phyloP scores from a whole-genome alignment of 2,888 invertebrate genomes.

The Eurois occulta region DNA sequence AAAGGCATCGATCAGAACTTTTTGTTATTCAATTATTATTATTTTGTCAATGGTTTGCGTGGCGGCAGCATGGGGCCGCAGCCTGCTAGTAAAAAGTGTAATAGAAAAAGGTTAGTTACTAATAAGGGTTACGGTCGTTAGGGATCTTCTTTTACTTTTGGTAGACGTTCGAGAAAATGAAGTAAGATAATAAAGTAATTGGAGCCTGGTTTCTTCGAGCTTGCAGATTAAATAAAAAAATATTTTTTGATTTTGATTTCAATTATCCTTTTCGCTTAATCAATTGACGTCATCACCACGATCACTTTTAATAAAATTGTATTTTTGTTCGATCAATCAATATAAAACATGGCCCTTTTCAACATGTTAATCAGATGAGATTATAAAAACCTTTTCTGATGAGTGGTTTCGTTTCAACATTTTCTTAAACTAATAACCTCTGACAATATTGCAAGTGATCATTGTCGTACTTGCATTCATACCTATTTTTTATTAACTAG shows the following conservation, averaged over 20 bases:
- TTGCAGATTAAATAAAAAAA: neutral
- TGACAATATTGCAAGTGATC: neutral
- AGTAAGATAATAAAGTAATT: neutral
- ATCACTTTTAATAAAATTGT: neutral
- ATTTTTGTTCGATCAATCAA: neutral
- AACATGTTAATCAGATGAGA: neutral
- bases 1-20: slow-evolving; percentile 44
- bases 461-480: neutral
- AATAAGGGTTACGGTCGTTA: neutral
- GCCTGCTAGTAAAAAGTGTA: slow-evolving; percentile 32
- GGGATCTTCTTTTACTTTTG: slow-evolving; percentile 15
- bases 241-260: neutral
- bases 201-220: neutral
- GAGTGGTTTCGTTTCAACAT: neutral
- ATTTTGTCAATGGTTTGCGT: slow-evolving; percentile 40
- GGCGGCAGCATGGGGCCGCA: neutral
- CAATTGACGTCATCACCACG: neutral
- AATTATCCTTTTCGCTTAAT: neutral
- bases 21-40: slow-evolving; percentile 33
- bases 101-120: slow-evolving; percentile 25
- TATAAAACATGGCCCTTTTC: slow-evolving; percentile 10
- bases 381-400: neutral
- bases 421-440: neutral
- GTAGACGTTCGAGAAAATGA: neutral
- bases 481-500: neutral